Evolutionary conservation across 2,113 vertebrate species (phyloP).

Genomic region (Semnornis frantzii): DNA sequence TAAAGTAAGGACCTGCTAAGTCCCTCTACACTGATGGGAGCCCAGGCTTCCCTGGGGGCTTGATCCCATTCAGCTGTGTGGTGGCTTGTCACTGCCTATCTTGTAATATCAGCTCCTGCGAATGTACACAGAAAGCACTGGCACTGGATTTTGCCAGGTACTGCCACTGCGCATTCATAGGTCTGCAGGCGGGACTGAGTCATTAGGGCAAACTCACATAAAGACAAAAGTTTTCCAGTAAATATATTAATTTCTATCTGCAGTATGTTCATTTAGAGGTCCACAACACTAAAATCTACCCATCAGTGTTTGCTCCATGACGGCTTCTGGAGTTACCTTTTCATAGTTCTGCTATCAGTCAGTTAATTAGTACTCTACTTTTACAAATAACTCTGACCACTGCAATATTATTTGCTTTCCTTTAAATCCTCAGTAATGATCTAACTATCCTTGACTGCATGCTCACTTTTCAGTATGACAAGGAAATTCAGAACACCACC

Average conservation of each 20-base stretch:
- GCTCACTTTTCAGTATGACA: background rate
- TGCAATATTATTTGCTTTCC: background rate
- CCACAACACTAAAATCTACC: background rate
- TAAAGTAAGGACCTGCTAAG: background rate
- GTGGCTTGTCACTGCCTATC: background rate
- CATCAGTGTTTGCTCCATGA: background rate
- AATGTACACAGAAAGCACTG: background rate
- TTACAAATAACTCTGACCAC: background rate
- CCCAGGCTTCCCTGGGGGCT: background rate
- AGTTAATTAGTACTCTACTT: conserved; percentile 26
- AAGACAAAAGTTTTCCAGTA: background rate
- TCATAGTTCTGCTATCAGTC: background rate
- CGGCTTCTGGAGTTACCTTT: conserved; percentile 5
- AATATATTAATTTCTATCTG: background rate
- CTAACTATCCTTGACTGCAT: background rate
- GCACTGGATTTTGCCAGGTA: background rate
- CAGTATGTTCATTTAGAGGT: background rate
- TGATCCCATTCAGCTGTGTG: background rate
- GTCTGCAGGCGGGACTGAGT: background rate
- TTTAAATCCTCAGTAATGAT: background rate
- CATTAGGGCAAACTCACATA: background rate
- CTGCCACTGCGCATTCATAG: fast-evolving
- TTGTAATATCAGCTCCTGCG: background rate
- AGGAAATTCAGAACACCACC: conserved; percentile 11
- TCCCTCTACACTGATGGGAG: background rate